Evolutionary conservation across 1,140 invertebrate species (phyloP).

Genomic region (Pachypsylla venusta): DNA sequence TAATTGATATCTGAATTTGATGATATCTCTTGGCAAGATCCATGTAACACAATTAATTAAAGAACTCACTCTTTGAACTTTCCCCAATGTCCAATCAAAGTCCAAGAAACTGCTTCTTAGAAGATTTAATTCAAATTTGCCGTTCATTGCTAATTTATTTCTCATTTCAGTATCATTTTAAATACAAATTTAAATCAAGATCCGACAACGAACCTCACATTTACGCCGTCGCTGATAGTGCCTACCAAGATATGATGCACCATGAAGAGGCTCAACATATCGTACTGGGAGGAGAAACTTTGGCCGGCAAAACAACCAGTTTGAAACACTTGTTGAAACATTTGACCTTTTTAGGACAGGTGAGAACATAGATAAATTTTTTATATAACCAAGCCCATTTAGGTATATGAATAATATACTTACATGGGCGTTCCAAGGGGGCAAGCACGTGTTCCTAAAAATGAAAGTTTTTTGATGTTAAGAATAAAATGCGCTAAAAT

Average conservation of each 20-base stretch:
- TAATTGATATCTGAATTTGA: too few relatives aligned
- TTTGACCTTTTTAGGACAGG: constrained; percentile 49
- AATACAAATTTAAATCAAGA: constrained; percentile 68
- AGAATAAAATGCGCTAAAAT: too few relatives aligned
- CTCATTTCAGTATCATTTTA: constrained; percentile 51
- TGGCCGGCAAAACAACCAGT: constrained; percentile 69
- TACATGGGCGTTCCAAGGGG: too few relatives aligned
- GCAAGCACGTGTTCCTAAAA: too few relatives aligned
- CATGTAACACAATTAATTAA: constrained; percentile 15
- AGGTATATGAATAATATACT: too few relatives aligned
- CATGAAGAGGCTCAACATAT: constrained; percentile 68
- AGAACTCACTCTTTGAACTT: constrained; percentile 2
- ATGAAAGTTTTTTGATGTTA: too few relatives aligned
- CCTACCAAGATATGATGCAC: constrained; percentile 70
- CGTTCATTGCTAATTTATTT: constrained; percentile 7
- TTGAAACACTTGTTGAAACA: constrained; percentile 56
- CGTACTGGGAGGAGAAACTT: constrained; percentile 64
- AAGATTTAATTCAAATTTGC: neutral
- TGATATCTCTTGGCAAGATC: too few relatives aligned
- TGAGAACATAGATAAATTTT: too few relatives aligned
- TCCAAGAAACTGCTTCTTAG: neutral
- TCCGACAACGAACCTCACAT: constrained; percentile 83
- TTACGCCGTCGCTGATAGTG: constrained; percentile 71
- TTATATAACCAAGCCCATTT: too few relatives aligned
- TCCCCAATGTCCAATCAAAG: constrained; percentile 11